Conservation (phyloP, 2,797 vertebrate genomes). For the Myotis vivesi region DNA sequence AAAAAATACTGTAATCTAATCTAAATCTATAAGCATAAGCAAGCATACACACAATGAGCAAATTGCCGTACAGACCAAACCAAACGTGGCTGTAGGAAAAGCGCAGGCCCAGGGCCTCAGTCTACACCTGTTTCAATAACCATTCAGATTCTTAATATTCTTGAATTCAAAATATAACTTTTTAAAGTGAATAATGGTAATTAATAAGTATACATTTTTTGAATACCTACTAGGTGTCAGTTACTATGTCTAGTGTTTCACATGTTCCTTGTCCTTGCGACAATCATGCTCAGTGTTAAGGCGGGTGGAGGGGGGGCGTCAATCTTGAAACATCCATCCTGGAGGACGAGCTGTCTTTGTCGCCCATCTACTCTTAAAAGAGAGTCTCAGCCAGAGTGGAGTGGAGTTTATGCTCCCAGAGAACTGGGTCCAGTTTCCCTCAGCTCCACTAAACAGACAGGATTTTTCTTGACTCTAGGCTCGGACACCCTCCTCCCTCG, state of each 20-base stretch:
- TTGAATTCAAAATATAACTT: slow-evolving; percentile 9
- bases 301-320: neutral
- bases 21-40: neutral
- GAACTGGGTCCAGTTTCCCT: neutral
- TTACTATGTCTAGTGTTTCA: neutral
- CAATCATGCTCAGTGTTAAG: neutral
- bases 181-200: neutral
- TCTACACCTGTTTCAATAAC: neutral
- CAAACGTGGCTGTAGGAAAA: neutral
- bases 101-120: neutral
- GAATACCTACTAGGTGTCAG: neutral
- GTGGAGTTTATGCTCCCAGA: neutral
- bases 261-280: neutral
- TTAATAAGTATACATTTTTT: neutral
- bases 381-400: neutral
- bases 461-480: neutral
- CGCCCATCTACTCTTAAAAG: neutral
- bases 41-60: neutral
- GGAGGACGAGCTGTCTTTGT: neutral
- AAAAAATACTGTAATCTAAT: neutral
- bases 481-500: neutral
- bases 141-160: neutral
- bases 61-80: neutral
- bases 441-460: neutral
- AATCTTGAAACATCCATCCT: neutral